Evolutionary conservation across 37 sponge, comb jelly and placozoan genomes (phyloP).

Genomic region (Halichondria panicea): DNA sequence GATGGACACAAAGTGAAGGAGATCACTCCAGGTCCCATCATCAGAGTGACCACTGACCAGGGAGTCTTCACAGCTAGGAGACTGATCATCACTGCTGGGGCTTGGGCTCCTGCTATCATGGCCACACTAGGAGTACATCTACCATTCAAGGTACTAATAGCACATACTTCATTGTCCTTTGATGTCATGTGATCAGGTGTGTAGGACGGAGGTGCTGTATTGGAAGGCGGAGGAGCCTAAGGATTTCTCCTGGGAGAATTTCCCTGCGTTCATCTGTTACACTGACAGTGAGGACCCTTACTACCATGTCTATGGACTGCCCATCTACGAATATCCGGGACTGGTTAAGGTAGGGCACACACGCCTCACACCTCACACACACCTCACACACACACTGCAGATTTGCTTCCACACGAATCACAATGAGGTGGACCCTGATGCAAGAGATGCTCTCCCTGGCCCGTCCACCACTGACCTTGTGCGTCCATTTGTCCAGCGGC

Average conservation of each 20-base stretch:
- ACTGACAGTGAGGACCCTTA: neutral
- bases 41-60: constrained; percentile 50
- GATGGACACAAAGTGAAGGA: constrained; percentile 65
- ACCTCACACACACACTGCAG: too few relatives aligned
- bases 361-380: too few relatives aligned
- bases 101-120: constrained; percentile 68
- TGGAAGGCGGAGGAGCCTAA: constrained; percentile 60
- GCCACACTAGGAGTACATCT: constrained; percentile 51
- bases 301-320: constrained; percentile 54
- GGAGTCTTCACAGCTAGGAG: constrained; percentile 46
- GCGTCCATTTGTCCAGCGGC: neutral
- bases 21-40: constrained; percentile 48
- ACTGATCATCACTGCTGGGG: constrained; percentile 73
- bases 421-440: constrained; percentile 28
- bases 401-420: constrained; percentile 14
- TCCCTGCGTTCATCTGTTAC: constrained; percentile 60
- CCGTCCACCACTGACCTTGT: neutral
- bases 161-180: neutral
- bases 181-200: constrained; percentile 25
- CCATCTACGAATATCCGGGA: constrained; percentile 92
- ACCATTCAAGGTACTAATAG: constrained; percentile 68
- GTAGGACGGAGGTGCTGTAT: constrained; percentile 45
- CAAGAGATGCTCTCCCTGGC: constrained; percentile 11
- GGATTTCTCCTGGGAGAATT: constrained; percentile 15
- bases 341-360: constrained; percentile 79